phyloP scores from a whole-genome alignment of 2,888 invertebrate species.

The Synanthedon formicaeformis region DNA sequence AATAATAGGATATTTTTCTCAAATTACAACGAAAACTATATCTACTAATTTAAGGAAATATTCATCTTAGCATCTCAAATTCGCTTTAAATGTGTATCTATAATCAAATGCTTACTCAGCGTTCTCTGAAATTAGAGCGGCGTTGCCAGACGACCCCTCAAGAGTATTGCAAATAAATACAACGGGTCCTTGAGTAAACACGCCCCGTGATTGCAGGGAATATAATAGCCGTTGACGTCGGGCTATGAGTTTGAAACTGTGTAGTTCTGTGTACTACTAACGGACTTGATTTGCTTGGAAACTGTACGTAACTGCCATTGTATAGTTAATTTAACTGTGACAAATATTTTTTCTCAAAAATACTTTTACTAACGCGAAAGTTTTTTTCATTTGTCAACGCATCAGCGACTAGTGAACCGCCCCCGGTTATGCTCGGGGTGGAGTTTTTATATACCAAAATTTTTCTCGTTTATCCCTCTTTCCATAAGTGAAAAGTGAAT shows the following conservation, averaged over 20 bases:
- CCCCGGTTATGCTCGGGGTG: no score
- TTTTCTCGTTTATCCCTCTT: no score
- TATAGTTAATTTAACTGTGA: not conserved
- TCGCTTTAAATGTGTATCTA: slow-evolving; percentile 17
- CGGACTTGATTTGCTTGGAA: not conserved
- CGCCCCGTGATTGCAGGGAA: slow-evolving; percentile 35
- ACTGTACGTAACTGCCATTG: not conserved
- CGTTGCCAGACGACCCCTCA: slow-evolving; percentile 34
- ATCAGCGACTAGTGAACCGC: no score
- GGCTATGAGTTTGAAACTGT: not conserved
- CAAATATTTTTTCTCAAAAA: not conserved
- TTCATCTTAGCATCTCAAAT: no score
- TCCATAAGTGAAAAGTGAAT: no score
- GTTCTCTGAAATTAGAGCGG: slow-evolving; percentile 48
- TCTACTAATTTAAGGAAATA: slow-evolving; percentile 1
- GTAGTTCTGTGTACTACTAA: not conserved
- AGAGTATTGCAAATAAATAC: slow-evolving; percentile 59
- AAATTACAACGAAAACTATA: not conserved
- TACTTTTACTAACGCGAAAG: no score
- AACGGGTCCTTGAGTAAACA: slow-evolving; percentile 42
- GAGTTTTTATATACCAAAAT: no score
- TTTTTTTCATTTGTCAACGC: no score
- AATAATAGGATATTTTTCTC: no score
- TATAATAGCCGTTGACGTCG: slow-evolving; percentile 7
- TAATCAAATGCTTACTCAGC: slow-evolving; percentile 51